phyloP scores from a whole-genome alignment of 2,113 vertebrate species.

The Caranx melampygus region DNA sequence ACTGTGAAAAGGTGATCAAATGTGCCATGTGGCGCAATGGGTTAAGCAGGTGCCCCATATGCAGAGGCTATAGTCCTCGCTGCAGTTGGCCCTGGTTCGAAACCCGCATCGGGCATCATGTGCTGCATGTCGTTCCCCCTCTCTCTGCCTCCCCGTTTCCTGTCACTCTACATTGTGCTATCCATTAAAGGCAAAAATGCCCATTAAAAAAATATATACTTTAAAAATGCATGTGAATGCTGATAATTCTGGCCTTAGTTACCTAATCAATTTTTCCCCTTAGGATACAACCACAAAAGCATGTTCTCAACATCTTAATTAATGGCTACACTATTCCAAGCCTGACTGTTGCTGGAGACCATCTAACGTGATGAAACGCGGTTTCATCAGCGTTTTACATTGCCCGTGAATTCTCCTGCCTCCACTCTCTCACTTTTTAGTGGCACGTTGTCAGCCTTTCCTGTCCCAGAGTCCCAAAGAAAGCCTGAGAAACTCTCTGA shows the following conservation, averaged over 20 bases:
- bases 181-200: too few relatives aligned
- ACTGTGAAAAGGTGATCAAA: slow-evolving; percentile 24
- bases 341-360: slow-evolving; percentile 40
- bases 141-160: too few relatives aligned
- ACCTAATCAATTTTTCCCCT: slow-evolving; percentile 39
- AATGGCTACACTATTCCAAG: slow-evolving; percentile 44
- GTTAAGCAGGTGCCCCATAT: too few relatives aligned
- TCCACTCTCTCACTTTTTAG: slow-evolving; percentile 41
- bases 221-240: slow-evolving; percentile 26
- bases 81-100: too few relatives aligned
- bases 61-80: too few relatives aligned
- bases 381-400: slow-evolving; percentile 54
- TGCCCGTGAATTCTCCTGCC: slow-evolving; percentile 46
- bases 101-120: too few relatives aligned
- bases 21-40: neutral
- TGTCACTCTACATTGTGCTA: too few relatives aligned
- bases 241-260: slow-evolving; percentile 1
- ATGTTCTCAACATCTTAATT: slow-evolving; percentile 47
- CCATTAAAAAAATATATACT: too few relatives aligned
- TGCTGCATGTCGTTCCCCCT: too few relatives aligned
- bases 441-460: slow-evolving; percentile 49
- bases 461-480: slow-evolving; percentile 59
- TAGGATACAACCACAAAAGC: slow-evolving; percentile 20
- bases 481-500: slow-evolving; percentile 76
- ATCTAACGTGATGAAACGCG: slow-evolving; percentile 63